phyloP scores from a whole-genome alignment of 2,113 vertebrate genomes.

The Rhea americana region DNA sequence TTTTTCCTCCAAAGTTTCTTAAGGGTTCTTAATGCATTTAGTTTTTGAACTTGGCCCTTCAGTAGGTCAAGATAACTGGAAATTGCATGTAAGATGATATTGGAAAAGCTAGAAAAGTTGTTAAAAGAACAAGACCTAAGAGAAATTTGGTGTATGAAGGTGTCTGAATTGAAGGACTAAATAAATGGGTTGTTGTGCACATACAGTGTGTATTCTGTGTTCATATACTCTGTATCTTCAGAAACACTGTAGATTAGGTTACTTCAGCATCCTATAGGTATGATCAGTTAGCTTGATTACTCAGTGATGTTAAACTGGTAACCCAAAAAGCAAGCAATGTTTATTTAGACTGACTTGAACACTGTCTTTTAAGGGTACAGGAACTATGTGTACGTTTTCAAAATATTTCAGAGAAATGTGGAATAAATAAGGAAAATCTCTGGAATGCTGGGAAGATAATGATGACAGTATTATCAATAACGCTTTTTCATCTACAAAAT shows the following conservation, averaged over 20 bases:
- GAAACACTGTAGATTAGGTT: background rate
- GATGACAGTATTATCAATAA: background rate
- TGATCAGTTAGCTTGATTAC: background rate
- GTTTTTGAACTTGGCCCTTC: background rate
- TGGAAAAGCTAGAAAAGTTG: background rate
- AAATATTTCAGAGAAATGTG: background rate
- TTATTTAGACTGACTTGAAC: background rate
- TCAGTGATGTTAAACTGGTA: accelerated
- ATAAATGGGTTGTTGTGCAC: background rate
- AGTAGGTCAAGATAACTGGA: background rate
- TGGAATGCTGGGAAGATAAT: background rate
- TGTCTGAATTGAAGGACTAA: background rate
- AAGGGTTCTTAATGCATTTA: background rate
- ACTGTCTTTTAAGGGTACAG: background rate
- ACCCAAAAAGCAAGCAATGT: background rate
- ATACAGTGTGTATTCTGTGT: background rate
- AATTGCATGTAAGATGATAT: background rate
- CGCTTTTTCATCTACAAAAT: background rate
- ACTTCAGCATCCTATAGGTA: background rate
- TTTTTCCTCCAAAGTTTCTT: background rate
- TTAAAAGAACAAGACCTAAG: background rate
- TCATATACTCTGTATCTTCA: background rate
- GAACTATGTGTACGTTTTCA: background rate
- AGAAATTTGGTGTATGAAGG: background rate
- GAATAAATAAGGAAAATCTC: background rate